These are phyloP conservation scores for Psilanteris sp. DNA, from an alignment of 1,140 invertebrate species.

Conservation along the genomic window DNA sequence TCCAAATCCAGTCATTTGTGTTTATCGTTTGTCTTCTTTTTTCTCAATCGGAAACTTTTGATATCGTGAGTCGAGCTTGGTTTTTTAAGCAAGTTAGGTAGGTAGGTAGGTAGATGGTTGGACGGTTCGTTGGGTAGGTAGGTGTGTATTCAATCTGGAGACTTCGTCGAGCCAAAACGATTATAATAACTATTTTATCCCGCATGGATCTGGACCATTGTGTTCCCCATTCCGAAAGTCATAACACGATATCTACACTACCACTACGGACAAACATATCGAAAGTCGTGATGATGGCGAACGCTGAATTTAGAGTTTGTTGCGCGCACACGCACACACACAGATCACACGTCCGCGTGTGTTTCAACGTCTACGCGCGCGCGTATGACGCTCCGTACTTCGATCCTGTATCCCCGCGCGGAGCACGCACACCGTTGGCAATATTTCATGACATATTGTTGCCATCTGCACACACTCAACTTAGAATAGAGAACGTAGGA, in stretches of 20 bases:
- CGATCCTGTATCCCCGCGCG: conserved; percentile 29
- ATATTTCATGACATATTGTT: conserved; percentile 80
- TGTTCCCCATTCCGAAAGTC: conserved; percentile 80
- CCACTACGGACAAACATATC: conserved; percentile 66
- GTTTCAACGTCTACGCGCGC: conserved; percentile 23
- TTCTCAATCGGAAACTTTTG: conserved; percentile 64
- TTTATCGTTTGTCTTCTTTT: conserved; percentile 60
- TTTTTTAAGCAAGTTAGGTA: conserved; percentile 32
- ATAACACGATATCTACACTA: conserved; percentile 78
- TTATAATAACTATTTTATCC: conserved; percentile 81
- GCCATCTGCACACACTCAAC: conserved; percentile 80
- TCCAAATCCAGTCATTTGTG: conserved; percentile 70
- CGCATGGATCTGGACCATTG: conserved; percentile 79
- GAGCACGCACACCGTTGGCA: conserved; percentile 67
- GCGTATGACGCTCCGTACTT: conserved; percentile 20
- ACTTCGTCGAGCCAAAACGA: conserved; percentile 72
- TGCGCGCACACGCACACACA: conserved; percentile 39
- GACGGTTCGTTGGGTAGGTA: conserved; percentile 40
- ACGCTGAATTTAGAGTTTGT: conserved; percentile 71
- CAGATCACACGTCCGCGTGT: too few relatives aligned
- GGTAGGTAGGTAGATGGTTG: conserved; percentile 35
- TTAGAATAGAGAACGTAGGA: conserved; percentile 71
- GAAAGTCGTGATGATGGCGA: conserved; percentile 67
- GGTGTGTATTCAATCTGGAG: conserved; percentile 61
- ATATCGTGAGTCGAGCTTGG: conserved; percentile 29